A percentile compares a stretch with the other conserved stretches of the same genome.
Conservation (phyloP, 2,797 vertebrate species). For the Buphagus erythrorhynchus region DNA sequence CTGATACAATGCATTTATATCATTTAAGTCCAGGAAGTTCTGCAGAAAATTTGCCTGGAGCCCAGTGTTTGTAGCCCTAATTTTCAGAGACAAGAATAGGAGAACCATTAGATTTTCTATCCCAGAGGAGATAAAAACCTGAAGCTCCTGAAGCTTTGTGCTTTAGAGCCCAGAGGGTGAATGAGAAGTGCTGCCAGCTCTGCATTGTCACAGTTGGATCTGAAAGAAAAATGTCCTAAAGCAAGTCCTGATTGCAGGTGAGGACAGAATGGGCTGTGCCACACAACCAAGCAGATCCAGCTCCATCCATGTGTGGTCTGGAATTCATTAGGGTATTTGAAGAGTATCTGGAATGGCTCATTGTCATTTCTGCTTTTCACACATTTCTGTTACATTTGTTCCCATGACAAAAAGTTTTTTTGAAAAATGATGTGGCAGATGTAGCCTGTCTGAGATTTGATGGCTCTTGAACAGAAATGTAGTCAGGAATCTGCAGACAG, state of each 20-base stretch:
- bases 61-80: not conserved
- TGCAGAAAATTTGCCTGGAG: not conserved
- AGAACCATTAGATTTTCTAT: not conserved
- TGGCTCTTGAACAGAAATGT: not conserved
- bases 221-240: not conserved
- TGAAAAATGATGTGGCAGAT: not conserved
- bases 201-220: not conserved
- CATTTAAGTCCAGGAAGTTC: not conserved
- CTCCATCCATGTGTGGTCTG: not conserved
- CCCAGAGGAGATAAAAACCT: not conserved
- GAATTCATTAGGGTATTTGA: not conserved
- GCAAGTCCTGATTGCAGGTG: not conserved
- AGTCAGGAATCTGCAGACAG: not conserved
- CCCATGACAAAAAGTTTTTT: not conserved
- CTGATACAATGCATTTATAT: not conserved
- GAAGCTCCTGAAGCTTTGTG: not conserved
- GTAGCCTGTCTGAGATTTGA: slow-evolving; percentile 30
- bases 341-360: not conserved
- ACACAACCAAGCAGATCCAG: not conserved
- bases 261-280: not conserved
- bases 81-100: not conserved
- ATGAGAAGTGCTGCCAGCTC: not conserved
- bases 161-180: not conserved
- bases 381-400: not conserved
- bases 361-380: not conserved